Conservation (phyloP, 1,140 invertebrate genomes). For the Sinella curviseta region DNA sequence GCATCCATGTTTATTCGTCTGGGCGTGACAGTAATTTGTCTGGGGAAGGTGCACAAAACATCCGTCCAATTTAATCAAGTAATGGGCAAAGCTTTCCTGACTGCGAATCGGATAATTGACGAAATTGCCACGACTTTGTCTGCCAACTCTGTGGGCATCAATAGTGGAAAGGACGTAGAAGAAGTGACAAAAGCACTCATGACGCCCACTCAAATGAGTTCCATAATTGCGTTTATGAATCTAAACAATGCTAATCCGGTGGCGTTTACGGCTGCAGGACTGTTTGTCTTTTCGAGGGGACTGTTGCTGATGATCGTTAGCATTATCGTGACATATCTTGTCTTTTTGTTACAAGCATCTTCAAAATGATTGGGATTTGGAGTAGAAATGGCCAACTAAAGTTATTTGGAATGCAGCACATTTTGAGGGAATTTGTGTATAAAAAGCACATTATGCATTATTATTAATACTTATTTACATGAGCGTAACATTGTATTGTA, state of each 20-base stretch:
- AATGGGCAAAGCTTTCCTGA: neutral
- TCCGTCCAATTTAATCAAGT: slow-evolving; percentile 23
- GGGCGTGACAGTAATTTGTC: slow-evolving; percentile 30
- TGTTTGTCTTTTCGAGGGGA: slow-evolving; percentile 36
- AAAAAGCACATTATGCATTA: too few species aligned
- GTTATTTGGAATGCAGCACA: too few species aligned
- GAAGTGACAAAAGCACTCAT: neutral
- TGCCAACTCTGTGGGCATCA: neutral
- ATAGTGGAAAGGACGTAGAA: neutral
- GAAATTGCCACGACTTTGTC: neutral
- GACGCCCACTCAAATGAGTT: slow-evolving; percentile 20
- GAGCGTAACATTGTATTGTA: too few species aligned
- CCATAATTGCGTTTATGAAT: slow-evolving; percentile 33
- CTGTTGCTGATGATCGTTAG: slow-evolving; percentile 38
- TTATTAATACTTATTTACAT: too few species aligned
- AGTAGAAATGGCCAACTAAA: too few species aligned
- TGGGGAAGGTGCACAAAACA: slow-evolving; percentile 41
- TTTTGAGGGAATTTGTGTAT: too few species aligned
- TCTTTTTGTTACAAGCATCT: slow-evolving; percentile 45
- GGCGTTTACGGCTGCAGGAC: slow-evolving; percentile 41
- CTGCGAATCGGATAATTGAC: neutral
- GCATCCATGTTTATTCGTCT: slow-evolving; percentile 32
- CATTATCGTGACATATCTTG: slow-evolving; percentile 43
- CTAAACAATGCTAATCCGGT: slow-evolving; percentile 31
- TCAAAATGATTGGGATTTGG: too few species aligned